phyloP scores from a whole-genome alignment of 2,888 invertebrate genomes.

The Drosophila nigricruria region DNA sequence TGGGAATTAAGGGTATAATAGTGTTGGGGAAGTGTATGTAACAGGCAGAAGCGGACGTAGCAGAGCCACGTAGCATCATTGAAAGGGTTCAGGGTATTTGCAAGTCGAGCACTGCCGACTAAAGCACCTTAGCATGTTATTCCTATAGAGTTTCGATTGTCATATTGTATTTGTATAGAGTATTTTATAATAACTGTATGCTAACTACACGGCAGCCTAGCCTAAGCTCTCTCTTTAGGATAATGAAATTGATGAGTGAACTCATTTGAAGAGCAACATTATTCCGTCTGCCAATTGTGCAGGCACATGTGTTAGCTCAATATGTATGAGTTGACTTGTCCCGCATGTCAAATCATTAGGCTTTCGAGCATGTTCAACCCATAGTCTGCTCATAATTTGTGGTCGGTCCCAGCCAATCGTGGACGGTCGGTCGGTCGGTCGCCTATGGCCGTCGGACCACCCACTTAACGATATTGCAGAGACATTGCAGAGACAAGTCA shows the following conservation, averaged over 20 bases:
- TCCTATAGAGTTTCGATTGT: background rate
- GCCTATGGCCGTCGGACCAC: slow-evolving; percentile 1
- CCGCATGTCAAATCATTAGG: slow-evolving; percentile 41
- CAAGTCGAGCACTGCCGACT: background rate
- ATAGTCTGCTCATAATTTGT: slow-evolving; percentile 33
- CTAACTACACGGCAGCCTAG: background rate
- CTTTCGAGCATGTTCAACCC: slow-evolving; percentile 20
- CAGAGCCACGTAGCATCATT: background rate
- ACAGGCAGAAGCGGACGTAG: no score
- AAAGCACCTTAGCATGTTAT: no score
- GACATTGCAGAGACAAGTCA: slow-evolving; percentile 17
- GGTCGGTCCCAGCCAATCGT: background rate
- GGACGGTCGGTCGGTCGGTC: no score
- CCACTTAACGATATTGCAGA: slow-evolving; percentile 54
- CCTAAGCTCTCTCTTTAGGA: background rate
- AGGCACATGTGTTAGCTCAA: slow-evolving; percentile 13
- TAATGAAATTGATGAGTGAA: background rate
- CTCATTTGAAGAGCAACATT: background rate
- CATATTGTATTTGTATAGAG: background rate
- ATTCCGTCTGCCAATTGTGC: background rate
- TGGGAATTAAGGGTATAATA: background rate
- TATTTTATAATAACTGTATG: background rate
- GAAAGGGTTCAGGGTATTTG: background rate
- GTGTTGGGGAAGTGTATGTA: background rate
- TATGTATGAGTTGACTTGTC: slow-evolving; percentile 23